Percentiles rank a stretch among this genome's conserved stretches.
Evolutionary conservation across 2,888 invertebrate species (phyloP).

Genomic region (Elysia crispata): DNA sequence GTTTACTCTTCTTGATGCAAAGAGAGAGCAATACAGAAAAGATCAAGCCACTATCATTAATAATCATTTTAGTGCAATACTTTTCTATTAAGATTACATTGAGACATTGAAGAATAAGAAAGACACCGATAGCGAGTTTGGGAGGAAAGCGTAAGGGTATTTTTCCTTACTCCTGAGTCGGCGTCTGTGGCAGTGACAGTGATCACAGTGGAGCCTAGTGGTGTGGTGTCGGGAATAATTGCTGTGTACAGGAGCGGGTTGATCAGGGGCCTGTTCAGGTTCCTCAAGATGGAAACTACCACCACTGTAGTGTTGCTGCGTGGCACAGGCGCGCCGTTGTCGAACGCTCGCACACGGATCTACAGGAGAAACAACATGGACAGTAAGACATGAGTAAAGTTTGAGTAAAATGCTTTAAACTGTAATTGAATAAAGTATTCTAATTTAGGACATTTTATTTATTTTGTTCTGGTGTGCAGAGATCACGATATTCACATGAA

Average conservation of each 20-base stretch:
- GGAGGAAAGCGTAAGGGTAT: background rate
- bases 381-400: too few species aligned
- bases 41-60: too few species aligned
- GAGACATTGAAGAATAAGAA: too few species aligned
- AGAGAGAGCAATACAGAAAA: too few species aligned
- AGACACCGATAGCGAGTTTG: background rate
- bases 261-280: conserved; percentile 66
- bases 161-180: conserved; percentile 52
- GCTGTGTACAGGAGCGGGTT: conserved; percentile 54
- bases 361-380: background rate
- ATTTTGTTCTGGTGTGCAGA: too few species aligned
- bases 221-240: conserved; percentile 58
- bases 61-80: too few species aligned
- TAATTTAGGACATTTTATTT: too few species aligned
- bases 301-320: conserved; percentile 61
- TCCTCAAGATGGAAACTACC: conserved; percentile 64
- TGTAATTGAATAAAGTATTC: too few species aligned
- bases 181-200: conserved; percentile 58
- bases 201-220: conserved; percentile 54
- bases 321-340: conserved; percentile 61
- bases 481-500: too few species aligned
- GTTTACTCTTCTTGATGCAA: too few species aligned
- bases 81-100: background rate
- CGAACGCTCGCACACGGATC: conserved; percentile 61
- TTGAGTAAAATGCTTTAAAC: too few species aligned